These are phyloP conservation scores for Temnothorax curvispinosus DNA, from an alignment of 1,140 invertebrate genomes.

Conservation along the genomic window DNA sequence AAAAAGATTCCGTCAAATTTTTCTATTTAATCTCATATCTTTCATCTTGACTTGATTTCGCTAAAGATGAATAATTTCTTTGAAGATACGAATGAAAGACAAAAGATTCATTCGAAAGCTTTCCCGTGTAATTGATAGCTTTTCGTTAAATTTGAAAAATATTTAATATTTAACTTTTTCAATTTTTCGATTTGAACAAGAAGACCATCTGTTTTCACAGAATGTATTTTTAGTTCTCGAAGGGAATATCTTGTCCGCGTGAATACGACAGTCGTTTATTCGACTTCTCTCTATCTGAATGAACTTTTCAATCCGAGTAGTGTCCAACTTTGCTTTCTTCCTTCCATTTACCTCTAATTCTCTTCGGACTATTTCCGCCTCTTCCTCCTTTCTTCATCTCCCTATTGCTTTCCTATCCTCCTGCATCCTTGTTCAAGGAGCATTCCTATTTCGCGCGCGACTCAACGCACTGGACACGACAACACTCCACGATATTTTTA, in stretches of 20 bases:
- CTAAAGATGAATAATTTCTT: slow-evolving; percentile 12
- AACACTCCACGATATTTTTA: slow-evolving; percentile 83
- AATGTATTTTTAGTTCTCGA: slow-evolving; percentile 8
- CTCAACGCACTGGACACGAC: slow-evolving; percentile 80
- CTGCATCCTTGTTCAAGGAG: slow-evolving; percentile 61
- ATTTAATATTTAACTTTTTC: neutral
- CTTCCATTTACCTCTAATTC: neutral
- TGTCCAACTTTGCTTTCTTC: slow-evolving; percentile 50
- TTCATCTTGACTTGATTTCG: neutral
- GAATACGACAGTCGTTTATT: slow-evolving; percentile 17
- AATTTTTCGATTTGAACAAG: neutral
- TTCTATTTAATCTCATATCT: slow-evolving; percentile 11
- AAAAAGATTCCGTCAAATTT: too few relatives aligned
- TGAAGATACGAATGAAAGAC: neutral
- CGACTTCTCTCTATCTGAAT: slow-evolving; percentile 15
- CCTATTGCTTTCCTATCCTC: slow-evolving; percentile 47
- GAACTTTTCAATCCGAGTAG: slow-evolving; percentile 13
- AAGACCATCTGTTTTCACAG: neutral
- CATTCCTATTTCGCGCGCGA: slow-evolving; percentile 65
- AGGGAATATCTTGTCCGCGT: neutral
- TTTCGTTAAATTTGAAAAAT: neutral
- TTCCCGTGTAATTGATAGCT: slow-evolving; percentile 1
- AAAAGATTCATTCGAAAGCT: neutral
- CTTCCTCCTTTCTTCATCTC: neutral
- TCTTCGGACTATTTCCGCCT: neutral